Evolutionary conservation across 2,888 invertebrate species (phyloP), one percentile per base, ranked within the genome.

Genomic region (Cheilosia vernalis): DNA sequence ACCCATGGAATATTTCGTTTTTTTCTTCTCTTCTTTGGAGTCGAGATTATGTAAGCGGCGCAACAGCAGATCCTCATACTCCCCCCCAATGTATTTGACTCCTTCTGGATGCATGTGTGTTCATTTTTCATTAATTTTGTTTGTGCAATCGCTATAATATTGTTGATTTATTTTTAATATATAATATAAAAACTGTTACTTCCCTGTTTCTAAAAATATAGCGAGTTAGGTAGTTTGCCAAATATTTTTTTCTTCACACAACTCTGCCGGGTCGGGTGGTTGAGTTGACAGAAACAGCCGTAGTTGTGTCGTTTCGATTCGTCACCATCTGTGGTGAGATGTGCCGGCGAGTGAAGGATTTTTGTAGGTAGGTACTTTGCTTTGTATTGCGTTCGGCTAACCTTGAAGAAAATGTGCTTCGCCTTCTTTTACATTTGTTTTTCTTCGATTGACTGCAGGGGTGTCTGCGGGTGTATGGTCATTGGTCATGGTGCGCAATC

Each of bases 41-140:
- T 53, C 30, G 30, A 30, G 70, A 72, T 83, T 83, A 83, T 83
- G 83, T 83, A 83, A 83, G 78, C 66, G 70, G 49, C 72, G 72
- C 82, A 78, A 78, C 82, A 83, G 72, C 78, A 83, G 61, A 72
- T 82, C 30, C 81, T 53, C 70, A 70, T 33, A 66, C 73, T 17
- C 51, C 13, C 13, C 51, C 13, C 13, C n/a, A 19, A 9, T 30
- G 30, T 17, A 47, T 9, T 47, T 44, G 13, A 15, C 13, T 55
- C 55, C 47, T 60, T 7, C 30, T 30, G 67, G 40, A 56, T 66
- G 24, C n/a, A 21, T 67, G 10, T 58, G 0, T 21, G 19, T 21
- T 40, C 19, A 7, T 21, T 15, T 53, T 56, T 30, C 21, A 13
- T 42, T 49, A 64, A 53, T n/a, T 24, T 47, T 40, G 2, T 72